A percentile compares a stretch with the other conserved stretches of the same genome.
phyloP scores from a whole-genome alignment of 2,888 invertebrate species.

The Catocala sponsa region DNA sequence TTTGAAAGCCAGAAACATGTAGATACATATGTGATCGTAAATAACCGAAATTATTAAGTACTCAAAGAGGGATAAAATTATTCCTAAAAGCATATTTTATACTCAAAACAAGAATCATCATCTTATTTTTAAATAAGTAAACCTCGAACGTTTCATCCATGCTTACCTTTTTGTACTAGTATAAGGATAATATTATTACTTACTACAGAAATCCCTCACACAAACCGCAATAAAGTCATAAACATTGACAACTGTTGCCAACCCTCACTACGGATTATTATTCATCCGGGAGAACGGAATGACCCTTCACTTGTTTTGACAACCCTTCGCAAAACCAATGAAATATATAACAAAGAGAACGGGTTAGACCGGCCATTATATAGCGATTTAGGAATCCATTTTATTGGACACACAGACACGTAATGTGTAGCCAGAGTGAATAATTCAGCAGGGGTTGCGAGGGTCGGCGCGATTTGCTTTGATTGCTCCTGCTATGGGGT shows the following conservation, averaged over 20 bases:
- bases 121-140: too few relatives aligned
- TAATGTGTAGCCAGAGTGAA: conserved; percentile 65
- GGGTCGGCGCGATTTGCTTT: conserved; percentile 61
- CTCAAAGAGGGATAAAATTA: too few relatives aligned
- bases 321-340: conserved; percentile 72
- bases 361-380: conserved; percentile 68
- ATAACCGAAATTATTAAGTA: too few relatives aligned
- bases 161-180: too few relatives aligned
- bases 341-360: conserved; percentile 82
- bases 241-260: conserved; percentile 48
- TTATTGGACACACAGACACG: conserved; percentile 68
- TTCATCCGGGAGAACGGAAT: conserved; percentile 59
- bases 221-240: conserved; percentile 35
- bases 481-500: conserved; percentile 63
- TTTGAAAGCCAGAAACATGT: neutral
- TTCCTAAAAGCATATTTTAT: too few relatives aligned
- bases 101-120: too few relatives aligned
- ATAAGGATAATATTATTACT: conserved; percentile 8
- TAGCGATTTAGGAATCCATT: conserved; percentile 67
- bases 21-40: neutral
- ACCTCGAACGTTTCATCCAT: too few relatives aligned
- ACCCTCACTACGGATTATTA: conserved; percentile 61
- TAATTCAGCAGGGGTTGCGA: conserved; percentile 63
- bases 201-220: conserved; percentile 18
- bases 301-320: conserved; percentile 71